Evolutionary conservation across 2,113 vertebrate species (phyloP), one percentile per base, ranked within the genome.

Genomic region (Leucoraja erinaceus): DNA sequence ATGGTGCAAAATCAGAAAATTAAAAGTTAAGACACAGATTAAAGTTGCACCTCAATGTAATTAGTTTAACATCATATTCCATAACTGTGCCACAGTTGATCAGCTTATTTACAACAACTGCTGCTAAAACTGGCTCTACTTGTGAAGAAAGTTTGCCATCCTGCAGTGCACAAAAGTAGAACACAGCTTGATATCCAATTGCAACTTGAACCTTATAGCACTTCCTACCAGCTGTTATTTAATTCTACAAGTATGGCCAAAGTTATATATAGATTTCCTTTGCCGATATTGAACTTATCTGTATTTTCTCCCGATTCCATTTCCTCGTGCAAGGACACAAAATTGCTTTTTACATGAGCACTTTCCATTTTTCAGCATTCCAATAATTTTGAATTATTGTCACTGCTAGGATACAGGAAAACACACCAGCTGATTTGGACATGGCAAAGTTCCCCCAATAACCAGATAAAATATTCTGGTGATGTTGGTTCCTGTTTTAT

Each of bases 211-310:
- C 61, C 63, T 66, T 88, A 66, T 11, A 33, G 61, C 59, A 86
- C 22, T 0, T n/a, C n/a, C 61, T 88, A 63, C 31, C 61, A 88
- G 61, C 84, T 88, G 84, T 31, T 88, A 20, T 63, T 33, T 88
- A 66, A 88, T 88, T 86, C 47, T 59, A 8, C 38, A 20, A 79
- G 47, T 63, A 47, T 54, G 6, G 61, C 2, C 54, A 59, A n/a
- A n/a, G n/a, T 61, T 86, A 86, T 86, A 66, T 88, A 88, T 88
- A 88, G 61, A 88, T 88, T 66, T 31, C 25, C 84, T 88, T 5
- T 33, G 16, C 84, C 66, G 14, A 16, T 31, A 88, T 66, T 47
- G 4, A 12, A 4, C 28, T 88, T 20, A 63, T 88, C 7, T 31
- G 16, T 66, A 61, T 28, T 66, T 88, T 14, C 81, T 61, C 66